Evolutionary conservation across 2,888 invertebrate genomes (phyloP), one percentile per base, ranked within the genome.

Genomic region (Eilema caniola): DNA sequence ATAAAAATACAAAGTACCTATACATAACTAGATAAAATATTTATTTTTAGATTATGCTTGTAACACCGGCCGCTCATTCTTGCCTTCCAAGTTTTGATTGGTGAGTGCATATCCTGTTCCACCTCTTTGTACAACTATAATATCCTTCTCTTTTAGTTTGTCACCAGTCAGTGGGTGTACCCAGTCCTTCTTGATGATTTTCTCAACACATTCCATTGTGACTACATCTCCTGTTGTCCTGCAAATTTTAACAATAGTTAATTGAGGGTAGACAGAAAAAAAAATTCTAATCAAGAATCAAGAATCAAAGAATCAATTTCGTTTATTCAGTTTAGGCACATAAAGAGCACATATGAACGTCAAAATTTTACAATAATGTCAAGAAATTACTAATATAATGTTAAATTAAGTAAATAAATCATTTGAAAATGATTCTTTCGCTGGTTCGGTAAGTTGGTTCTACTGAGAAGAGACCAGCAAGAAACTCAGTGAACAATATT

Each of bases 111-210:
- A 99, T 20, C 99, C 99, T 23, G 99, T 99, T 56, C 99, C 99
- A 84, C 99, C 99, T 92, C 99, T 96, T 90, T 99, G 98, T 85
- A 99, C 91, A 8, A 96, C 96, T 86, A 99, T 99, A 37, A 99
- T 98, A 88, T 99, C 99, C 82, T 97, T 97, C 76, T 99, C 99
- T 66, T 96, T 97, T 10, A 99, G 89, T 88, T 97, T 98, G 73
- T 98, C 96, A 69, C 97, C 97, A 66, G 98, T 99, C 28, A 99
- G 95, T 0, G 99, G 99, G 94, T 99, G 99, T 28, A 98, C 95
- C 99, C 98, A 99, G 89, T 99, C 99, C 85, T 98, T 99, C 86
- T 98, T 98, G 68, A 99, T 98, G 23, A 99, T 96, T 88, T 99
- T 99, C 85, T 99, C 99, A 7, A 99, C 97, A 93, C 99, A 99